Base-by-base conservation (phyloP, 2,797 vertebrate genomes). In the Sardinella longiceps region DNA sequence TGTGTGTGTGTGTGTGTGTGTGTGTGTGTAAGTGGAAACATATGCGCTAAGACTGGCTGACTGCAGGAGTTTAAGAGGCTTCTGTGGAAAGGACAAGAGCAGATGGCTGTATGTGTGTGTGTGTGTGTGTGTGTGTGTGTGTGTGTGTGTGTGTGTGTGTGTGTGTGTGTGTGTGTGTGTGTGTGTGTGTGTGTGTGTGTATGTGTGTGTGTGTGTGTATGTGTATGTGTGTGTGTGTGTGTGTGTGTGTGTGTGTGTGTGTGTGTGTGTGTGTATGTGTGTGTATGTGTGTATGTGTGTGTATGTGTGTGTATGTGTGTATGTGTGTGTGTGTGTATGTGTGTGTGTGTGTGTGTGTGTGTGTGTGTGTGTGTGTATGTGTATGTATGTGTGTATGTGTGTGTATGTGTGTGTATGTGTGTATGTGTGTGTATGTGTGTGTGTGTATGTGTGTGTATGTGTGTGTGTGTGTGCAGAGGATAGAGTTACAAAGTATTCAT, bases 11-110 rank as follows among this genome's bases (percentile, higher is more conserved):
- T 50, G 14, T 14, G 87, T 91, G 85, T 88, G 84, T 86, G 74
- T 74, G 74, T 88, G 84, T 81, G 87, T 84, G 60, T 91, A 93
- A 95, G 93, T 90, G 91, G 93, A 94, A 93, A 86, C 94, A 95
- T 93, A 95, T 94, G 93, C 60, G 25, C 60, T 25, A 12, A 63
- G 28, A 63, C 9, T 14, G n/a, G n/a, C n/a, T n/a, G 60, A 89
- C 3, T 0, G 85, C 84, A 84, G 90, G 85, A 91, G 88, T 63
- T 90, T 18, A 39, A 46, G 88, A 91, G 91, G 91, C 88, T 88
- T 83, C 25, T 0, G 80, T 81, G 88, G 88, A 91, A 89, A 94
- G 86, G 80, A 85, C 87, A 92, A 89, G 30, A 92, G 89, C 93
- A 94, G 93, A 91, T 89, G 92, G 90, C 66, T 88, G 60, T 63